Conservation (phyloP, 2,113 vertebrate species). For the Marmota monax region DNA sequence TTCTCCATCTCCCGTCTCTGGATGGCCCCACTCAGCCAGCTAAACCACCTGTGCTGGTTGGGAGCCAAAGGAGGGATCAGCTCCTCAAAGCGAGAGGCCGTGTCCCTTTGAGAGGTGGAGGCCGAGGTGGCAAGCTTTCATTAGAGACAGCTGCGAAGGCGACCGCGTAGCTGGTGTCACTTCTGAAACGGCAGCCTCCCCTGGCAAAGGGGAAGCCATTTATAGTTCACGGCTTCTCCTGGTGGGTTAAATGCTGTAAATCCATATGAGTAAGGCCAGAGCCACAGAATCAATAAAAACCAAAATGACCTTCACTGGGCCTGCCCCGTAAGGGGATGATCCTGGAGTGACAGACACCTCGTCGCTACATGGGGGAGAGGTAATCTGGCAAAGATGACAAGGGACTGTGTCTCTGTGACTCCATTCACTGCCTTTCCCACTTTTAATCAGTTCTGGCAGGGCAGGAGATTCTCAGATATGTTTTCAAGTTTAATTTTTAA, state of each 20-base stretch:
- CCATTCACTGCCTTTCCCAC: slow-evolving; percentile 63
- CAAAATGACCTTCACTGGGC: slow-evolving; percentile 74
- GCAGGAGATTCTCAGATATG: slow-evolving; percentile 47
- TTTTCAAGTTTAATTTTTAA: slow-evolving; percentile 73
- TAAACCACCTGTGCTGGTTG: neutral
- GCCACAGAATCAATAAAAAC: slow-evolving; percentile 74
- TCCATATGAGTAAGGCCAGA: slow-evolving; percentile 74
- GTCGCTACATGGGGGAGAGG: slow-evolving; percentile 46
- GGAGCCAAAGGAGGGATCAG: slow-evolving; percentile 45
- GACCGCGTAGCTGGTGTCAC: slow-evolving; percentile 72
- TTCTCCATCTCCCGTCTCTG: neutral
- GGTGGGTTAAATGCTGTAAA: slow-evolving; percentile 81
- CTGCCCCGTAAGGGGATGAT: slow-evolving; percentile 66
- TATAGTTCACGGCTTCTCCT: slow-evolving; percentile 81
- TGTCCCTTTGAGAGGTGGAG: neutral
- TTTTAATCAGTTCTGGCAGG: slow-evolving; percentile 78
- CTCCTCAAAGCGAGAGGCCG: neutral
- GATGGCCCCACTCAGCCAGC: neutral
- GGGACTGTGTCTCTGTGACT: slow-evolving; percentile 57
- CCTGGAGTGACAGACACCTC: slow-evolving; percentile 64
- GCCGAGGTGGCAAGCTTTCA: slow-evolving; percentile 22
- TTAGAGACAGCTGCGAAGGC: slow-evolving; percentile 64
- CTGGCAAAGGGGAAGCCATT: slow-evolving; percentile 75
- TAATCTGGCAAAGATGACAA: slow-evolving; percentile 72
- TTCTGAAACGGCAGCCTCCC: slow-evolving; percentile 68